These are phyloP conservation scores for Poicephalus gulielmi DNA, from an alignment of 2,113 vertebrate genomes.

Conservation along the genomic window DNA sequence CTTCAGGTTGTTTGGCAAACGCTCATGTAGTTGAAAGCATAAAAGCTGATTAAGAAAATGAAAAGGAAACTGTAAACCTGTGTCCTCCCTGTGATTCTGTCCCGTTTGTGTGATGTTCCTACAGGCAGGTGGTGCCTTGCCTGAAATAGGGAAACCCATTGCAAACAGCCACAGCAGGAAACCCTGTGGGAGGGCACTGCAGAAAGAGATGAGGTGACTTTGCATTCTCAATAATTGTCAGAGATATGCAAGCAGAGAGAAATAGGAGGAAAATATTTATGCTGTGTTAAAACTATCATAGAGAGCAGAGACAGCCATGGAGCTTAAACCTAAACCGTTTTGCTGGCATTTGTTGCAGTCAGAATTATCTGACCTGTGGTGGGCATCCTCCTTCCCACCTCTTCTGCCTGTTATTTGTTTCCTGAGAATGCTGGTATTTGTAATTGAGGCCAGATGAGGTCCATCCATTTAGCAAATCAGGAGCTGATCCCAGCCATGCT, in stretches of 20 bases:
- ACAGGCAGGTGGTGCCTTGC: neutral
- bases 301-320: neutral
- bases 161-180: neutral
- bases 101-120: rapidly evolving
- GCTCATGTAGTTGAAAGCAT: neutral
- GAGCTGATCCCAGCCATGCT: constrained; percentile 23
- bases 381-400: neutral
- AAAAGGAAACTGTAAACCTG: neutral
- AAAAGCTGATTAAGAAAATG: neutral
- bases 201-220: neutral
- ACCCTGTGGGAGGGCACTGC: neutral
- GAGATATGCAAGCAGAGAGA: neutral
- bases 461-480: neutral
- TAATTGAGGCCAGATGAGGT: constrained; percentile 57
- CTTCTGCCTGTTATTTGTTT: neutral
- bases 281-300: neutral
- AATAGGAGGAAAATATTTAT: neutral
- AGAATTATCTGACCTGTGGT: neutral
- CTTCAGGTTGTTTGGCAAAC: neutral
- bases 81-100: neutral
- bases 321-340: neutral
- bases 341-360: neutral
- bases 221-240: neutral
- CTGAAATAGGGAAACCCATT: neutral
- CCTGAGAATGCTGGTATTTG: neutral